A percentile compares a stretch with the other conserved stretches of the same genome.
Evolutionary conservation across 2,888 invertebrate species (phyloP).

Genomic region (Ashinkailepas kermadecensis): DNA sequence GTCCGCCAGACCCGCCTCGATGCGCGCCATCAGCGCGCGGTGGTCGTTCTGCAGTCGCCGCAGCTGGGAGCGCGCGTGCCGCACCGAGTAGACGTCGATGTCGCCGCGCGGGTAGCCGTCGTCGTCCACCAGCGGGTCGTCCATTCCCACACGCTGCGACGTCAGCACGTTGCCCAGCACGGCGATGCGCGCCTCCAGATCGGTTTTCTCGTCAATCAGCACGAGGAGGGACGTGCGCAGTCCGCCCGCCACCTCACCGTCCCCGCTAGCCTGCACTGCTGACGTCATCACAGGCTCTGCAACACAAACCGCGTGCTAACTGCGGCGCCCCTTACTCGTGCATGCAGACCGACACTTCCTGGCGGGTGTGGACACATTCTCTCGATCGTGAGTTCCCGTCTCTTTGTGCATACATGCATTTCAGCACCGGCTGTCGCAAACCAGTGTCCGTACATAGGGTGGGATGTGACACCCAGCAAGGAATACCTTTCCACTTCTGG

Average conservation of each 20-base stretch:
- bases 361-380: no score
- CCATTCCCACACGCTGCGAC: slow-evolving; percentile 60
- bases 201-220: not conserved
- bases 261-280: not conserved
- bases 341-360: no score
- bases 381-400: no score
- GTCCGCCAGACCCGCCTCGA: slow-evolving; percentile 65
- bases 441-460: no score
- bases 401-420: no score
- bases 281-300: no score
- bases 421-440: no score
- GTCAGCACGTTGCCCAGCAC: not conserved
- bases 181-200: not conserved
- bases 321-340: no score
- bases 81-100: slow-evolving; percentile 84
- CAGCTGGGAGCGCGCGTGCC: slow-evolving; percentile 82
- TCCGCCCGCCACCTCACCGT: not conserved
- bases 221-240: not conserved
- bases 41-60: slow-evolving; percentile 87
- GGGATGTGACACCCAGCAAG: no score
- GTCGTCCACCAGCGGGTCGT: slow-evolving; percentile 69
- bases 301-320: no score
- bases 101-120: slow-evolving; percentile 82
- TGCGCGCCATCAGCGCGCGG: slow-evolving; percentile 69
- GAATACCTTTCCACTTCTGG: no score